phyloP scores from a whole-genome alignment of 2,888 invertebrate genomes.

The Netelia inedita region DNA sequence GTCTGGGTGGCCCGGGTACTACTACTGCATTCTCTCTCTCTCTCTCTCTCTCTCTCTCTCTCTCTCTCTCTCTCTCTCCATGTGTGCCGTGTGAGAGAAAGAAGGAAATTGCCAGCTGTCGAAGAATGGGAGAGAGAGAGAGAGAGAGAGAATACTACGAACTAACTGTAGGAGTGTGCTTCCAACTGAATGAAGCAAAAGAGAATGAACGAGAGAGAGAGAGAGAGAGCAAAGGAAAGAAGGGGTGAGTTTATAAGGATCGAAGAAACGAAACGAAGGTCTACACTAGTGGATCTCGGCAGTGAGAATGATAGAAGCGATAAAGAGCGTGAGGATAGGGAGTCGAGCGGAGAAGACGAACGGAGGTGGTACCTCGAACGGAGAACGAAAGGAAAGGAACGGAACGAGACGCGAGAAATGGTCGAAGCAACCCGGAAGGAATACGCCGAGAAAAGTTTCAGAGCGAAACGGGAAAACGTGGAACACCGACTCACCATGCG shows the following conservation, averaged over 20 bases:
- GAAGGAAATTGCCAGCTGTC: not conserved
- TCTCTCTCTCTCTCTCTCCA: constrained; percentile 4
- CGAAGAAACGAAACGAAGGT: constrained; percentile 18
- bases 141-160: not conserved
- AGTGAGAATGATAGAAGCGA: constrained; percentile 58
- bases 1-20: constrained; percentile 22
- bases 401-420: constrained; percentile 16
- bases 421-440: constrained; percentile 10
- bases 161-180: not conserved
- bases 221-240: not conserved
- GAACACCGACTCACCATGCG: not conserved
- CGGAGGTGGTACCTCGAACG: not conserved
- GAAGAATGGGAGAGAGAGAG: constrained; percentile 13
- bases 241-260: not conserved
- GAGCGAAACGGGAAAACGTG: constrained; percentile 27
- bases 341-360: constrained; percentile 13
- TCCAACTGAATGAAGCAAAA: not conserved
- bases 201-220: not conserved
- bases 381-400: not conserved
- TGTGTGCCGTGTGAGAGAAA: not conserved
- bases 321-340: constrained; percentile 38
- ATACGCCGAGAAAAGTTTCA: constrained; percentile 25
- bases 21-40: constrained; percentile 35
- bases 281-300: constrained; percentile 31
- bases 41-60: not conserved